Percentiles rank a stretch among this genome's conserved stretches.
Evolutionary conservation across 2,888 invertebrate species (phyloP).

Genomic region (Hydropsyche betteni): DNA sequence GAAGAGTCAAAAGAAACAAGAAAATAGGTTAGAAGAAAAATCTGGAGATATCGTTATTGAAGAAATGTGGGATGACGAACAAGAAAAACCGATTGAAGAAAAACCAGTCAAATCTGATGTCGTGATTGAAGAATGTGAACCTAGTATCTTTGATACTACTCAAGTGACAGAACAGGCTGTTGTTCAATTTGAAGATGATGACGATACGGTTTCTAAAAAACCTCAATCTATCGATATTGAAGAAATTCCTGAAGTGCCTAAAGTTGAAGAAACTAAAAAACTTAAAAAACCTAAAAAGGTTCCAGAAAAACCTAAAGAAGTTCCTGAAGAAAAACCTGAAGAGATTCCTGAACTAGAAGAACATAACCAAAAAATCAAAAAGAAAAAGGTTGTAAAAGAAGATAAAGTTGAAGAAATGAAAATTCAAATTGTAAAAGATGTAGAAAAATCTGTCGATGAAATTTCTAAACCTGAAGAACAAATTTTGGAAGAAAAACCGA

Average conservation of each 20-base stretch:
- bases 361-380: slow-evolving; percentile 55
- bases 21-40: slow-evolving; percentile 49
- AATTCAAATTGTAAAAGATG: slow-evolving; percentile 54
- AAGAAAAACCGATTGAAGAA: slow-evolving; percentile 49
- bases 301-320: slow-evolving; percentile 54
- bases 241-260: slow-evolving; percentile 42
- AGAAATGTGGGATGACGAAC: slow-evolving; percentile 63
- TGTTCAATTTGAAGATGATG: slow-evolving; percentile 54
- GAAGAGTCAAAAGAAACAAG: slow-evolving; percentile 54
- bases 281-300: slow-evolving; percentile 56
- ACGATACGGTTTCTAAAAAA: slow-evolving; percentile 52
- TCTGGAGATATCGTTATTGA: slow-evolving; percentile 66
- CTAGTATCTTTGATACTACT: slow-evolving; percentile 53
- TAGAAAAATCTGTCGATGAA: slow-evolving; percentile 48
- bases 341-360: slow-evolving; percentile 39
- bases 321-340: slow-evolving; percentile 58
- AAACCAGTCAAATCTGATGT: slow-evolving; percentile 54
- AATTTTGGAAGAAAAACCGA: slow-evolving; percentile 30
- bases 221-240: slow-evolving; percentile 54
- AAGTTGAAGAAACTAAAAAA: slow-evolving; percentile 51
- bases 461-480: slow-evolving; percentile 1
- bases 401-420: slow-evolving; percentile 57
- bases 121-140: slow-evolving; percentile 61
- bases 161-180: slow-evolving; percentile 58
- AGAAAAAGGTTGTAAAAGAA: slow-evolving; percentile 55